Conservation (phyloP, 2,888 invertebrate genomes). For the Xylota segnis region DNA sequence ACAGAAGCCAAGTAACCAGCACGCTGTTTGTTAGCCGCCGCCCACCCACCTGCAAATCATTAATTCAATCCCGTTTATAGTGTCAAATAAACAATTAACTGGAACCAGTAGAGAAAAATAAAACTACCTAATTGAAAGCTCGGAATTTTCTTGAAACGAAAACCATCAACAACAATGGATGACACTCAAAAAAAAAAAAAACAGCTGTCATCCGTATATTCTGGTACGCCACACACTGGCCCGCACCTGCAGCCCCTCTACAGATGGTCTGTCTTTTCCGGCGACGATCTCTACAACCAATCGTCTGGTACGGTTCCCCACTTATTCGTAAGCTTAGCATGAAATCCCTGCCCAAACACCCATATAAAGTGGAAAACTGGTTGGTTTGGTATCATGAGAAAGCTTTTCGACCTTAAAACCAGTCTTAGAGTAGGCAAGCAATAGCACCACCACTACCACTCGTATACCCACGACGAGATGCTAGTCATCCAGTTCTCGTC, state of each 20-base stretch:
- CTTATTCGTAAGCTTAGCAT: conserved; percentile 37
- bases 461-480: not conserved
- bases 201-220: conserved; percentile 49
- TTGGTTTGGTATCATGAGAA: conserved; percentile 54
- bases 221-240: conserved; percentile 26
- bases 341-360: conserved; percentile 50
- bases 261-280: conserved; percentile 14
- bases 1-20: conserved; percentile 46
- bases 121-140: conserved; percentile 53
- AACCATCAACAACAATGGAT: conserved; percentile 68
- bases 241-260: conserved; percentile 7
- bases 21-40: conserved; percentile 28
- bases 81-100: conserved; percentile 64
- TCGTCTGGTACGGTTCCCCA: conserved; percentile 33
- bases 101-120: conserved; percentile 20
- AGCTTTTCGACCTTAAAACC: conserved; percentile 59
- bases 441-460: conserved; percentile 13
- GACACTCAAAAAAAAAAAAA: conserved; percentile 48
- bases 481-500: conserved; percentile 55
- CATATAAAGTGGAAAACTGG: conserved; percentile 53
- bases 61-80: conserved; percentile 43
- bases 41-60: conserved; percentile 34
- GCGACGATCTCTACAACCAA: conserved; percentile 39
- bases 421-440: conserved; percentile 55
- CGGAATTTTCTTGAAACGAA: conserved; percentile 34